Evolutionary conservation across 2,113 vertebrate genomes (phyloP), one percentile per base, ranked within the genome.

Genomic region (Cebidichthys violaceus): DNA sequence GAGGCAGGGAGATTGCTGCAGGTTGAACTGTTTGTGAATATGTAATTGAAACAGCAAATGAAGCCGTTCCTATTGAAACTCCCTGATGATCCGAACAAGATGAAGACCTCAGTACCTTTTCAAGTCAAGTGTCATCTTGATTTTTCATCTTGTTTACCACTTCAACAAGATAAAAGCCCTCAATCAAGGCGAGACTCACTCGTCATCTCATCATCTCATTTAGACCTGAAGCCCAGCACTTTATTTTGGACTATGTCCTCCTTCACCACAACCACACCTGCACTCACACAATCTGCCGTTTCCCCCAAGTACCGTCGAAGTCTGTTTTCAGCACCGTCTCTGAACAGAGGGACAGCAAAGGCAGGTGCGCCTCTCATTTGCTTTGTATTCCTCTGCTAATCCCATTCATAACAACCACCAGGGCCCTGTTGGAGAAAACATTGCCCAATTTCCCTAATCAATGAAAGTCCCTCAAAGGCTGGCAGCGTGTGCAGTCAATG

Each of bases 391-490:
- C 86, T 91, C 81, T 83, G 84, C 68, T 85, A 86, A 92, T 86
- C 79, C 88, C 89, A 85, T 87, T 90, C 86, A 91, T 65, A 85
- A 77, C 79, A 76, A 79, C 92, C 87, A 86, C 86, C 82, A 72
- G 89, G 89, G 88, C 76, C 87, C 80, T 41, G 70, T 79, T 80
- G 87, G 77, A 87, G 85, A 92, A 90, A 88, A 89, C 86, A 88
- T 27, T 66, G 72, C 75, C 87, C 84, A 65, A 90, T 93, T 90
- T 91, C 88, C 86, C 87, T 90, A 93, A 95, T 94, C 91, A 92
- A 92, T 89, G 84, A 85, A 86, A 84, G 65, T 81, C 90, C 81
- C 89, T 68, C 43, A 61, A 79, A 90, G 86, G 79, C 85, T 71
- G 50, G 71, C 76, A 18, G 69, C 61, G 24, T 1, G 33, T 43